These are phyloP conservation scores for Arenicola marina DNA, from an alignment of 2,888 invertebrate species.

Conservation along the genomic window DNA sequence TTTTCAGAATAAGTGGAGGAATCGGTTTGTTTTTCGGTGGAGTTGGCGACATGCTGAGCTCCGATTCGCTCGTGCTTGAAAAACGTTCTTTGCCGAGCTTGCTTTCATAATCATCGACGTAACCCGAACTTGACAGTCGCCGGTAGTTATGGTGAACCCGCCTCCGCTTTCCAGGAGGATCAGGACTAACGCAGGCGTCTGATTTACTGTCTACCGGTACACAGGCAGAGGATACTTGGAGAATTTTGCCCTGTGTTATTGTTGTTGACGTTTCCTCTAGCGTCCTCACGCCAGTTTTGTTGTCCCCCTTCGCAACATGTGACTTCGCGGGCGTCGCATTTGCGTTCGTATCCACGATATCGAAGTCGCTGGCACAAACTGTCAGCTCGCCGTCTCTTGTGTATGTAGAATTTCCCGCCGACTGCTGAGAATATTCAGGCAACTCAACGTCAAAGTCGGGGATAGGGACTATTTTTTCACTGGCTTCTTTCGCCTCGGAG, in stretches of 20 bases:
- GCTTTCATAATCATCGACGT: conserved; percentile 57
- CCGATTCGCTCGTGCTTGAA: conserved; percentile 43
- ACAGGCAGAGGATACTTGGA: background rate
- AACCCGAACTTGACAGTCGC: conserved; percentile 57
- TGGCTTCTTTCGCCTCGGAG: conserved; percentile 31
- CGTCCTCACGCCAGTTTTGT: background rate
- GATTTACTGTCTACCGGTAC: background rate
- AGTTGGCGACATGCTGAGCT: conserved; percentile 36
- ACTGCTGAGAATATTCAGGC: too few relatives aligned
- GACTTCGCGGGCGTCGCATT: background rate
- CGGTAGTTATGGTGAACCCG: conserved; percentile 58
- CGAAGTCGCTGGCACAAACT: background rate
- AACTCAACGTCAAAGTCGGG: too few relatives aligned
- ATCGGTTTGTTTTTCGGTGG: conserved; percentile 31
- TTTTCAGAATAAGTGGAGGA: too few relatives aligned
- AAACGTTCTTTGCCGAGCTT: conserved; percentile 41
- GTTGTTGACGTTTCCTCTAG: too few relatives aligned
- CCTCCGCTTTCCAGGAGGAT: conserved; percentile 46
- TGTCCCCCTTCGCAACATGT: background rate
- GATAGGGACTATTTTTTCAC: too few relatives aligned
- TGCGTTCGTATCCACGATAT: background rate
- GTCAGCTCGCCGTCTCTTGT: too few relatives aligned
- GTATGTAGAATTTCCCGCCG: too few relatives aligned
- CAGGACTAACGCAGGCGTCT: conserved; percentile 38
- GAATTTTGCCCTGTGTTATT: background rate